Percentiles rank a stretch among this genome's conserved stretches.
These are phyloP conservation scores for Pseudococcus jackbeardsleyi DNA, from an alignment of 2,888 invertebrate genomes.

Conservation along the genomic window DNA sequence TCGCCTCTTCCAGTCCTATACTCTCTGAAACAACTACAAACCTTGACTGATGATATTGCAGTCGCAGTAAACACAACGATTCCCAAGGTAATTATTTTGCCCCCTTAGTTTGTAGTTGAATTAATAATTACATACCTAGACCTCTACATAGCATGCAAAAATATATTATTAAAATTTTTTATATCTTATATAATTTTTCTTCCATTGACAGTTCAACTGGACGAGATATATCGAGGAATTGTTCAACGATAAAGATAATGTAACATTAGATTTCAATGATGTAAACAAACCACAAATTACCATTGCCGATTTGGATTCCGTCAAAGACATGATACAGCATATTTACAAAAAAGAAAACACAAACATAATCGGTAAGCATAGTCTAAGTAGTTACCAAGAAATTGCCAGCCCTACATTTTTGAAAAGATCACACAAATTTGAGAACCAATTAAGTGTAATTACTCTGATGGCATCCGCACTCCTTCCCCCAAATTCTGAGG, in stretches of 20 bases:
- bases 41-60: neutral
- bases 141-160: no score
- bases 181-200: neutral
- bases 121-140: neutral
- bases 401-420: no score
- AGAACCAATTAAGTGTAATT: no score
- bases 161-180: neutral
- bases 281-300: constrained; percentile 72
- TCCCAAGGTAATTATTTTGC: no score
- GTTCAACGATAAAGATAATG: constrained; percentile 75
- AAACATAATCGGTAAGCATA: neutral
- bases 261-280: constrained; percentile 69
- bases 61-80: neutral
- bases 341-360: constrained; percentile 69
- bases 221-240: constrained; percentile 76
- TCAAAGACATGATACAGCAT: constrained; percentile 75
- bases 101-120: neutral
- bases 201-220: constrained; percentile 71
- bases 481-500: no score
- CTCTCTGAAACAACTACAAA: neutral
- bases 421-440: no score
- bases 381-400: no score
- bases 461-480: no score
- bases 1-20: neutral
- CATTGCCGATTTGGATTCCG: constrained; percentile 76